Conservation (phyloP, 2,888 invertebrate genomes). For the Aspidiotus destructor region DNA sequence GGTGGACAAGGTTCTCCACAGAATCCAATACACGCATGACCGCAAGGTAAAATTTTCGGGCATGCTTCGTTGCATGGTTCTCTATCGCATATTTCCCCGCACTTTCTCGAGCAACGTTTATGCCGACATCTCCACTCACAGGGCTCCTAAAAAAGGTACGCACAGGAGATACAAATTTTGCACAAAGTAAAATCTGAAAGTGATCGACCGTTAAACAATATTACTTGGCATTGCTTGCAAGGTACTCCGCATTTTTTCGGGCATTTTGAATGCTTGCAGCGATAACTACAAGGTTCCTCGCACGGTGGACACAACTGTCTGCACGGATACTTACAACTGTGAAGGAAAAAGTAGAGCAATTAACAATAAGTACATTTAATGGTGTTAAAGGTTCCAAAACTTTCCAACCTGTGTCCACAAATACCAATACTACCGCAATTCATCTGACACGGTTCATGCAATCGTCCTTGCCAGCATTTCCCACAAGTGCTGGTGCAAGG, state of each 20-base stretch:
- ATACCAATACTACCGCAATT: slow-evolving; percentile 50
- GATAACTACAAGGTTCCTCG: slow-evolving; percentile 44
- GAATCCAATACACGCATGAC: slow-evolving; percentile 36
- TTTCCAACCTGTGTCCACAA: slow-evolving; percentile 51
- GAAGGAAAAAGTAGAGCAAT: not conserved
- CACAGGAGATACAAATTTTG: not conserved
- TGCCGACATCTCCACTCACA: slow-evolving; percentile 35
- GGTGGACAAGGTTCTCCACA: slow-evolving; percentile 38
- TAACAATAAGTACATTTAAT: not conserved
- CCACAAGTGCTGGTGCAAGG: slow-evolving; percentile 49
- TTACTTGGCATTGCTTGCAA: slow-evolving; percentile 42
- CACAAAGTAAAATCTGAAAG: not conserved
- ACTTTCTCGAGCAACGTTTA: slow-evolving; percentile 33
- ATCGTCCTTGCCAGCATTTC: slow-evolving; percentile 49
- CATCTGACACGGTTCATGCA: slow-evolving; percentile 51
- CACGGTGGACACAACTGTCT: slow-evolving; percentile 52
- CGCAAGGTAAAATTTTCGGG: slow-evolving; percentile 29
- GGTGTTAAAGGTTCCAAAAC: not conserved
- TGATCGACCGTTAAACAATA: not conserved
- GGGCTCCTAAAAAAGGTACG: slow-evolving; percentile 37
- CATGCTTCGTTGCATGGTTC: slow-evolving; percentile 35
- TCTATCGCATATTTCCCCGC: slow-evolving; percentile 36
- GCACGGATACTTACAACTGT: slow-evolving; percentile 49
- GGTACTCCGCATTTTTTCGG: slow-evolving; percentile 43
- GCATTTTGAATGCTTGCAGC: slow-evolving; percentile 50